Base-by-base conservation (phyloP, 2,888 invertebrate species). In the Axea sp. region DNA sequence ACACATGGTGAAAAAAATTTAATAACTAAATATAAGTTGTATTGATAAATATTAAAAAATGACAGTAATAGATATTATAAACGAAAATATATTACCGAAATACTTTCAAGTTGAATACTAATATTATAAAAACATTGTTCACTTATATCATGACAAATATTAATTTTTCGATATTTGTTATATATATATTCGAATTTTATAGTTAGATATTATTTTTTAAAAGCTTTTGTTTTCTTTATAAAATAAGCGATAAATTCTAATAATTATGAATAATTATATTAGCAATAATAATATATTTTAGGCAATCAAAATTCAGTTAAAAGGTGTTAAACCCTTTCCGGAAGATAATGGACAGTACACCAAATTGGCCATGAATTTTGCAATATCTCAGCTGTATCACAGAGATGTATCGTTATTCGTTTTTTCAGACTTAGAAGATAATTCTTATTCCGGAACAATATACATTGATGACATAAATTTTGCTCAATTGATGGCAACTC, bases 391-490 rank as follows among this genome's bases (percentile, higher is more conserved):
- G 30, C 76, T 88, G 5, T 73, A 77, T 0, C 80, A 86, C 45
- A 77, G 74, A 0, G 11, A 2, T 2, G 78, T 89, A 7, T 86
- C 84, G 59, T 80, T 91, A 77, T 78, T 89, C 1, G 84, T 90
- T 0, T 81, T 8, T 12, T 24, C 45, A 17, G 30, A 19, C 0
- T 8, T 43, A 0, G 1, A 37, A 17, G 73, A 81, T 0, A 73
- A 77, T 1, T 74, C 76, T 3, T 82, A 81, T 24, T 60, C 55
- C 2, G 79, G 79, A 68, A 12, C 80, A 80, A 28, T 83, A 65
- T 79, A 30, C 79, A 80, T 68, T 4, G 73, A 83, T 1, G 88
- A 89, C 26, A 73, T 87, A 0, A 91, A 91, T 77, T 81, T 93
- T 1, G 91, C 91, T 78, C 88, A 89, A 0, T n/a, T 45, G 1